Percentiles rank a stretch among this genome's conserved stretches.
Conservation (phyloP, 2,797 vertebrate genomes). For the Dryobates pubescens region DNA sequence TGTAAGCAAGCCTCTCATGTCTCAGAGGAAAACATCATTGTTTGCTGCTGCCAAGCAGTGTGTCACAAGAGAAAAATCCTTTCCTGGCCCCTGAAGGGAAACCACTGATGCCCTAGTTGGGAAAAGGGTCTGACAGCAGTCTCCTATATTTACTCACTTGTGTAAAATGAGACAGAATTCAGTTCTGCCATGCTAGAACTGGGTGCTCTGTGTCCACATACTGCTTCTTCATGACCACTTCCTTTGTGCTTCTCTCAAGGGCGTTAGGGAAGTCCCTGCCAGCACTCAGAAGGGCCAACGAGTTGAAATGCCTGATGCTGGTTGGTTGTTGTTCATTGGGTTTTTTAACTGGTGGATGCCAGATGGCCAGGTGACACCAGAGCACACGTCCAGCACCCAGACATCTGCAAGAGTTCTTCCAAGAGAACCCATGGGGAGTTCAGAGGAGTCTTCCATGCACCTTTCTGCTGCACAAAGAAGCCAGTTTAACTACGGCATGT, state of each 20-base stretch:
- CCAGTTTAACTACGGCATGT: background rate
- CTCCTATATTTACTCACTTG: background rate
- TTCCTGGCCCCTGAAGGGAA: slow-evolving; percentile 2
- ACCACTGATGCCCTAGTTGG: background rate
- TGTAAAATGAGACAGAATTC: background rate
- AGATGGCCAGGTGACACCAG: background rate
- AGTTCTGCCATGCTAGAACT: background rate
- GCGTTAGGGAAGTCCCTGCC: background rate
- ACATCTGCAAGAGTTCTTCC: background rate
- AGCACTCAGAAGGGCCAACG: background rate
- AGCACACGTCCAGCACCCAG: accelerated
- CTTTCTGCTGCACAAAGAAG: background rate
- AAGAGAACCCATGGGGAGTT: background rate
- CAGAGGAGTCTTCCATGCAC: background rate
- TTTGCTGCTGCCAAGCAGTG: background rate
- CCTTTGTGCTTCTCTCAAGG: background rate
- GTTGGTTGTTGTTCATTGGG: background rate
- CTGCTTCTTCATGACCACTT: background rate
- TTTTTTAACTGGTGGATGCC: background rate
- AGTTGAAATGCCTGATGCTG: background rate
- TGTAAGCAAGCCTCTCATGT: background rate
- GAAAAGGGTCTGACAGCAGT: background rate
- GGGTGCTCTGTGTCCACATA: background rate
- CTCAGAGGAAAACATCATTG: slow-evolving; percentile 32
- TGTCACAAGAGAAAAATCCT: slow-evolving; percentile 29